Conservation (phyloP, 2,888 invertebrate genomes). For the Lamellibrachia satsuma region DNA sequence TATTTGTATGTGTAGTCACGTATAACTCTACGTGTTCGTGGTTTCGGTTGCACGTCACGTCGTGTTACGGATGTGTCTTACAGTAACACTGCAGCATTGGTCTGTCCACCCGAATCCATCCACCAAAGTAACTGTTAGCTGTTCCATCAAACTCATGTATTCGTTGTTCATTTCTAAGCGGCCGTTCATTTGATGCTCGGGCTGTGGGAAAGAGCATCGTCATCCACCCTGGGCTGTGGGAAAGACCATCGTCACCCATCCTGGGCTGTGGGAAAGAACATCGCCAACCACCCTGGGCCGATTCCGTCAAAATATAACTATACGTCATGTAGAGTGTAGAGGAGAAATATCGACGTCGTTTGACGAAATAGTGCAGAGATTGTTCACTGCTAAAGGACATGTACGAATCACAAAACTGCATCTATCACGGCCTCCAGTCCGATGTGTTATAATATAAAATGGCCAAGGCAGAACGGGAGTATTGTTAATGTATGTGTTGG, state of each 20-base stretch:
- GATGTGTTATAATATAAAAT: not conserved
- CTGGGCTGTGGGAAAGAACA: not conserved
- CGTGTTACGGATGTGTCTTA: not conserved
- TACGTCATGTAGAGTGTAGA: not conserved
- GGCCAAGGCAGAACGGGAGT: not conserved
- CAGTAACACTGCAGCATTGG: not conserved
- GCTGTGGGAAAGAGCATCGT: not conserved
- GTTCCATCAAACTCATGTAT: not conserved
- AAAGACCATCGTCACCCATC: not conserved
- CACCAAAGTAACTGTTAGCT: not conserved
- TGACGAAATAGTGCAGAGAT: not conserved
- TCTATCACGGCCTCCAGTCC: not conserved
- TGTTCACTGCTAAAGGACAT: not conserved
- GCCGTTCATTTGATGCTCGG: not conserved
- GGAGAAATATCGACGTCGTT: not conserved
- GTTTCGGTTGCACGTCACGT: conserved; percentile 7
- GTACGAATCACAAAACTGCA: not conserved
- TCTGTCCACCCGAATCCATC: not conserved
- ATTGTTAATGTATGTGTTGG: not conserved
- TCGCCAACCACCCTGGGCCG: not conserved
- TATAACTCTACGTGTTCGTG: not conserved
- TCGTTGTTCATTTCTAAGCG: not conserved
- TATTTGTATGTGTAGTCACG: not conserved
- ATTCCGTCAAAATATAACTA: no score
- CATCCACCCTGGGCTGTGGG: not conserved